Evolutionary conservation across 2,888 invertebrate species (phyloP).

Genomic region (Sminthurides aquaticus): DNA sequence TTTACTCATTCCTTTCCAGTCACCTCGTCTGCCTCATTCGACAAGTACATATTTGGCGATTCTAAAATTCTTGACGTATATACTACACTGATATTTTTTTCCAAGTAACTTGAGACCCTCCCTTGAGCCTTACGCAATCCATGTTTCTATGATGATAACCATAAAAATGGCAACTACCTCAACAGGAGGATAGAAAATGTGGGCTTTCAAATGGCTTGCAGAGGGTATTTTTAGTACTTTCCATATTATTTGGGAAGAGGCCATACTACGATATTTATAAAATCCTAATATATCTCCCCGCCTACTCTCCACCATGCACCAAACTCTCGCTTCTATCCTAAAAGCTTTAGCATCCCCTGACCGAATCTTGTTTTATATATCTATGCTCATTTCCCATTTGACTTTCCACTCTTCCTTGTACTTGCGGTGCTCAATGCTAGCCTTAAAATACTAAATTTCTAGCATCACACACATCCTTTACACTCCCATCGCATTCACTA

Average conservation of each 20-base stretch:
- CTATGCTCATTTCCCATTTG: too few species aligned
- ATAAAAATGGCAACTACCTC: neutral
- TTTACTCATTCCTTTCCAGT: too few species aligned
- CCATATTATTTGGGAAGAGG: neutral
- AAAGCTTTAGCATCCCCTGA: too few species aligned
- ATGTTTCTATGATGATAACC: neutral
- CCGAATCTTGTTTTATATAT: too few species aligned
- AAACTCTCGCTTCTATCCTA: neutral
- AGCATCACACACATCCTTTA: too few species aligned
- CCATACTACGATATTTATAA: slow-evolving; percentile 4
- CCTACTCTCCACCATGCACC: neutral
- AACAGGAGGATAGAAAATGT: neutral
- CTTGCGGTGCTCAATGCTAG: too few species aligned
- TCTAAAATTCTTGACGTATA: neutral
- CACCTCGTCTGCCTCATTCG: too few species aligned
- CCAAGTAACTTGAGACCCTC: neutral
- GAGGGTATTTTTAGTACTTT: neutral
- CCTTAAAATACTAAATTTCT: too few species aligned
- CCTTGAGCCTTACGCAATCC: neutral
- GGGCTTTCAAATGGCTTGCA: neutral
- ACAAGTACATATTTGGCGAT: neutral
- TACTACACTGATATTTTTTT: neutral
- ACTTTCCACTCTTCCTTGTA: too few species aligned
- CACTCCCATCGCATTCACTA: neutral
- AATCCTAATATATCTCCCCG: neutral